Evolutionary conservation across 1,140 invertebrate genomes (phyloP), one percentile per base, ranked within the genome.

Genomic region (Phocides pigmalion): DNA sequence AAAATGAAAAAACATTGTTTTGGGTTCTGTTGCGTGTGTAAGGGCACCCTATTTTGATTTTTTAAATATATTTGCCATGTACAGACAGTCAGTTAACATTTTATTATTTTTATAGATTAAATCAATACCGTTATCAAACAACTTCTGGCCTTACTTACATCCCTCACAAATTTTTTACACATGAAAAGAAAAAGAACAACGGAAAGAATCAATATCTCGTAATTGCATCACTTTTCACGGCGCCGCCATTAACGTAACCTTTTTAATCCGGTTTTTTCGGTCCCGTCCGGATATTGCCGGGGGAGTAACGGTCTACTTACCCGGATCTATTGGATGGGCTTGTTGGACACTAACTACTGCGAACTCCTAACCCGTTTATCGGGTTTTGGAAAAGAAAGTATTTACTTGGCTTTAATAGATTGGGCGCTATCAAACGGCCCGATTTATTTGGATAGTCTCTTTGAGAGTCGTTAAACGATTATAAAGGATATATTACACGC

Each of bases 151-250:
- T n/a, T n/a, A n/a, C n/a, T n/a, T n/a, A n/a, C n/a, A n/a, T n/a
- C n/a, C n/a, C n/a, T n/a, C n/a, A n/a, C n/a, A n/a, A n/a, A 49
- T 37, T 15, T 19, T n/a, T n/a, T 22, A 16, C 8, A 15, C 39
- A 62, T 76, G 69, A 70, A 79, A 74, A 73, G 66, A 14, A 56
- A 62, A 71, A 82, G 71, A 80, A 81, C 73, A 83, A 83, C 79
- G 66, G 73, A 63, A 79, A 71, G 72, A 81, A 79, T 83, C 81
- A 82, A 82, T 83, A 77, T 70, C 70, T 64, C 72, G 74, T 86
- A 82, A 86, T 86, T 81, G 75, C 79, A 84, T 86, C 81, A 80
- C 78, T 84, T 84, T 81, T 86, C 81, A 82, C 81, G 59, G 74
- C 63, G 68, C 62, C 72, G 61, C 76, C 76, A 82, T 87, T 82